Conservation (phyloP, 1,140 invertebrate genomes). For the Cephus cinctus region DNA sequence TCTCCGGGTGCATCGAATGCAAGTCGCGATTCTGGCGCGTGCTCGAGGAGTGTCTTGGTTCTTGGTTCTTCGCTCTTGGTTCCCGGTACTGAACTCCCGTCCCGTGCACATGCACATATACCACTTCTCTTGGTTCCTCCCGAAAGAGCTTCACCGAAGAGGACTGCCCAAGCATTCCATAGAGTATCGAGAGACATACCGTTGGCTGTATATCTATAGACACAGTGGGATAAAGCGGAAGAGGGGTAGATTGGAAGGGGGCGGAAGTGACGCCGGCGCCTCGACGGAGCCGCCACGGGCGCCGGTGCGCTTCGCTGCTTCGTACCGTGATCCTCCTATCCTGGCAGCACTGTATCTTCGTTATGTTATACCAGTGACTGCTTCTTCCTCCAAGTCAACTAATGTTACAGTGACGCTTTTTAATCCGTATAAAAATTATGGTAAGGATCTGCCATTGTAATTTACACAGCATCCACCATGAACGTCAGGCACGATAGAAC, state of each 20-base stretch:
- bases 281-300: conserved; percentile 53
- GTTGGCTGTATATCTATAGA: no score
- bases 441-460: no score
- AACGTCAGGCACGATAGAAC: no score
- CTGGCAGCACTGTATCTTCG: conserved; percentile 46
- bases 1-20: conserved; percentile 14
- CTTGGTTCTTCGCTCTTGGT: conserved; percentile 16
- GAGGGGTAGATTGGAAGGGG: conserved; percentile 30
- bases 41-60: conserved; percentile 14
- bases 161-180: no score
- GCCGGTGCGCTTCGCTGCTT: conserved; percentile 53
- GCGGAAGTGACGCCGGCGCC: conserved; percentile 57
- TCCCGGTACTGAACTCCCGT: conserved; percentile 4
- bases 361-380: conserved; percentile 47
- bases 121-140: no score
- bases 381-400: conserved; percentile 35
- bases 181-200: no score
- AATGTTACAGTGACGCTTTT: conserved; percentile 40
- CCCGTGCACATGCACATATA: conserved; percentile 18
- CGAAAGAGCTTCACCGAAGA: no score
- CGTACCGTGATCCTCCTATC: conserved; percentile 39
- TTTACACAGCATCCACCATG: no score
- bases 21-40: conserved; percentile 39
- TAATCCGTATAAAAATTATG: no score
- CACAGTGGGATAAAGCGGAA: no score